These are phyloP conservation scores for Zoroaster sp. DNA, from an alignment of 53 echinoderm and acorn worm species.

Conservation along the genomic window DNA sequence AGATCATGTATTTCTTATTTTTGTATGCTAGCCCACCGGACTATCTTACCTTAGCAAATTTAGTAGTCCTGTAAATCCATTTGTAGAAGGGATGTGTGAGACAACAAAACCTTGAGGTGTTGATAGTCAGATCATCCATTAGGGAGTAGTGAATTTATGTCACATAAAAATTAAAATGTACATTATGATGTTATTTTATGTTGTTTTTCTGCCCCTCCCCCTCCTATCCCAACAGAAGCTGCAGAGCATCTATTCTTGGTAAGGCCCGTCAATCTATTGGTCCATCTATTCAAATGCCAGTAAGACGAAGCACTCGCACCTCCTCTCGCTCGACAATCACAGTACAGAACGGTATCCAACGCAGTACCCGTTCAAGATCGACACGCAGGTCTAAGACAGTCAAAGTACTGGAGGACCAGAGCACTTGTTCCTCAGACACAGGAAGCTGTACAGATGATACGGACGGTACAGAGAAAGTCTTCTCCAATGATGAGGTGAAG, in stretches of 20 bases:
- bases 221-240: background rate
- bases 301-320: constrained; percentile 25
- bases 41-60: too few relatives aligned
- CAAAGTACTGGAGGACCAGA: background rate
- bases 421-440: background rate
- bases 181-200: too few relatives aligned
- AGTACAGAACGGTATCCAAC: background rate
- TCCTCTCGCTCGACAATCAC: constrained; percentile 16
- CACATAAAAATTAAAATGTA: too few relatives aligned
- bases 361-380: background rate
- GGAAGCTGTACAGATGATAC: constrained; percentile 3
- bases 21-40: too few relatives aligned
- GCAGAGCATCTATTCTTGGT: constrained; percentile 10
- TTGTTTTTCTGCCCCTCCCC: background rate
- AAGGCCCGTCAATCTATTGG: background rate
- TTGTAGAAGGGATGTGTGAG: too few relatives aligned
- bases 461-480: background rate
- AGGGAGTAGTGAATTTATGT: too few relatives aligned
- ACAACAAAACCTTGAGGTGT: too few relatives aligned
- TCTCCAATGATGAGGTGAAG: background rate
- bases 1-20: too few relatives aligned
- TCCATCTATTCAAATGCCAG: background rate
- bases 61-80: too few relatives aligned
- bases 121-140: too few relatives aligned
- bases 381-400: constrained; percentile 24